Evolutionary conservation across 1,140 invertebrate genomes (phyloP), one percentile per base, ranked within the genome.

Genomic region (Homarus americanus): DNA sequence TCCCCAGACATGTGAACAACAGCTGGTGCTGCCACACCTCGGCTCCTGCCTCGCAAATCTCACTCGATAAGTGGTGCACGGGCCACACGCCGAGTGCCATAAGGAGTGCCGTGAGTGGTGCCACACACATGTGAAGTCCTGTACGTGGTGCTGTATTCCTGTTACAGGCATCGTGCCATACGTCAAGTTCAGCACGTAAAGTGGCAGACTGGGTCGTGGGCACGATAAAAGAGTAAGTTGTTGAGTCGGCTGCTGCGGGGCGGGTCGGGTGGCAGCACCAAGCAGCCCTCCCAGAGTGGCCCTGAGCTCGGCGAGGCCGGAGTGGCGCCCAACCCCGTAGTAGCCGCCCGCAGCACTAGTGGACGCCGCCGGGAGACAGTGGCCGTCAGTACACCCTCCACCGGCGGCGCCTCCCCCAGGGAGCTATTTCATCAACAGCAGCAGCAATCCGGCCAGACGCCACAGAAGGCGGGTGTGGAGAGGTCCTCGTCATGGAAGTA

Each of bases 221-320:
- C 2, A 90, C 84, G 88, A 90, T n/a, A 90, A 82, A 90, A 90
- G 53, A 90, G 88, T 72, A 90, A 90, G 88, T 76, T 90, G 82
- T 44, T 90, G 17, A 90, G 88, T 41, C 72, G 88, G 66, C 49
- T 90, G 80, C 73, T 90, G 80, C 40, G 88, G 53, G 88, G 88
- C 53, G 72, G 88, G 34, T 90, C 88, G 4, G 88, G 88, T 3
- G 88, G 88, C 82, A 90, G 88, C 80, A 90, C 88, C 72, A 90
- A 90, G 82, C 63, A 73, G 41, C 84, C 82, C 24, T n/a, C 88
- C 32, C 41, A 69, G 0, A 41, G 28, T 9, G 80, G 40, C 9
- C 88, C 88, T 4, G 88, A 90, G 72, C 53, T 90, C 49, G 88
- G 88, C 0, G 88, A 90, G 69, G 88, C 88, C 0, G 80, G 41